These are phyloP conservation scores for Centropristis striata DNA, from an alignment of 2,113 vertebrate genomes.

Conservation along the genomic window DNA sequence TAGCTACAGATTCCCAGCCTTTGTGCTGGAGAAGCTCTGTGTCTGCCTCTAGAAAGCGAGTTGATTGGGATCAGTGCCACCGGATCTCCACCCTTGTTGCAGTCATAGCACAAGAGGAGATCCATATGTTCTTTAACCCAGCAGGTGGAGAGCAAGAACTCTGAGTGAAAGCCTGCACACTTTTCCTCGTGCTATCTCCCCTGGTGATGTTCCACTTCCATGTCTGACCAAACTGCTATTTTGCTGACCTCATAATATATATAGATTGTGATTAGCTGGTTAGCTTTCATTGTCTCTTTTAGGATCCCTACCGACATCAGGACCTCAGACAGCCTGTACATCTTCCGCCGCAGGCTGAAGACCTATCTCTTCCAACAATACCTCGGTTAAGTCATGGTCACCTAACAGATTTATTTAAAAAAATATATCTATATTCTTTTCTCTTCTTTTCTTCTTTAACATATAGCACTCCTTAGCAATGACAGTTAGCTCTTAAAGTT, in stretches of 20 bases:
- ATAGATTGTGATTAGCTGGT: not conserved
- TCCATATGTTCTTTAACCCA: slow-evolving; percentile 36
- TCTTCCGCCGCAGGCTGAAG: too few species aligned
- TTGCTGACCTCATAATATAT: not conserved
- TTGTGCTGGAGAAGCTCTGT: slow-evolving; percentile 16
- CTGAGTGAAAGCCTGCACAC: not conserved
- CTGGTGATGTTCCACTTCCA: not conserved
- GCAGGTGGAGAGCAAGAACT: slow-evolving; percentile 32
- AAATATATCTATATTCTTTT: too few species aligned
- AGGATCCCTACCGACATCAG: too few species aligned
- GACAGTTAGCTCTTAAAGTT: too few species aligned
- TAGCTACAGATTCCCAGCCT: slow-evolving; percentile 21
- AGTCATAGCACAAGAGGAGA: slow-evolving; percentile 7
- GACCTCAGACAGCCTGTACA: too few species aligned
- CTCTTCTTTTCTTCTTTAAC: too few species aligned
- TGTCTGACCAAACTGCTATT: not conserved
- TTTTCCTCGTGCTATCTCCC: not conserved
- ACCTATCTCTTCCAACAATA: too few species aligned
- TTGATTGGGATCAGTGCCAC: slow-evolving; percentile 18
- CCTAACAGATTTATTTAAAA: too few species aligned
- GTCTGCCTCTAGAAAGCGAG: slow-evolving; percentile 7
- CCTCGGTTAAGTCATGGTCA: too few species aligned
- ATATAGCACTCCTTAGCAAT: too few species aligned
- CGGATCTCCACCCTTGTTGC: not conserved
- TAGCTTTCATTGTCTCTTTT: not conserved